Evolutionary conservation across 2,113 vertebrate genomes (phyloP), one percentile per base, ranked within the genome.

Genomic region (Brachionichthys hirsutus): DNA sequence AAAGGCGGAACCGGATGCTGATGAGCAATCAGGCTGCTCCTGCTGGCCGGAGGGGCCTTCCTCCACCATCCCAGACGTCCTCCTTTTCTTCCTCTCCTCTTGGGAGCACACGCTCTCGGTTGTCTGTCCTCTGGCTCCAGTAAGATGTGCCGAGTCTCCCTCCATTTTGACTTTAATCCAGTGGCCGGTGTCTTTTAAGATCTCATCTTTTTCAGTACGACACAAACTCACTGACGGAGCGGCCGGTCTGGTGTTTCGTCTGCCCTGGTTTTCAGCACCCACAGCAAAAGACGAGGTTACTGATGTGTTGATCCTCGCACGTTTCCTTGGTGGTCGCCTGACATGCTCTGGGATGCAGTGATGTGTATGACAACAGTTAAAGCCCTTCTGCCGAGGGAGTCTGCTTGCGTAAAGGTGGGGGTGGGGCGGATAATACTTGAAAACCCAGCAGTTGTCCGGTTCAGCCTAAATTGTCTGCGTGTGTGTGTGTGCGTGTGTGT

Each of bases 31-130:
- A 1, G 3, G 53, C 17, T 34, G 57, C 17, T 42, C 82, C 68
- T 66, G 66, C 36, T 51, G 68, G 5, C 20, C 15, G 0, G 16
- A 2, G 12, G 47, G 49, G 35, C 35, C 74, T 34, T 78, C 85
- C 41, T 70, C 78, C 54, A 16, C 42, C 19, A 12, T 14, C 18
- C 40, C 70, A 3, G 47, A 45, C 9, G 50, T 70, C 72, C 77
- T 88, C 70, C 77, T 87, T 77, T 63, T 87, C 81, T 82, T 88
- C 81, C 78, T 83, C 78, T 88, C 83, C 65, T 86, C 85, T 40
- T 61, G 54, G 0, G 63, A 73, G 52, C 78, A 85, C 14, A 77
- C 4, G 8, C 74, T 69, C 48, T 87, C 84, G 9, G 6, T 66
- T 54, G 70, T 79, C 53, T 72, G 70, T 1, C 69, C 85, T 72